Evolutionary conservation across 92 coral and sea anemone genomes (phyloP).

Genomic region (Umimayanthus chanpuru): DNA sequence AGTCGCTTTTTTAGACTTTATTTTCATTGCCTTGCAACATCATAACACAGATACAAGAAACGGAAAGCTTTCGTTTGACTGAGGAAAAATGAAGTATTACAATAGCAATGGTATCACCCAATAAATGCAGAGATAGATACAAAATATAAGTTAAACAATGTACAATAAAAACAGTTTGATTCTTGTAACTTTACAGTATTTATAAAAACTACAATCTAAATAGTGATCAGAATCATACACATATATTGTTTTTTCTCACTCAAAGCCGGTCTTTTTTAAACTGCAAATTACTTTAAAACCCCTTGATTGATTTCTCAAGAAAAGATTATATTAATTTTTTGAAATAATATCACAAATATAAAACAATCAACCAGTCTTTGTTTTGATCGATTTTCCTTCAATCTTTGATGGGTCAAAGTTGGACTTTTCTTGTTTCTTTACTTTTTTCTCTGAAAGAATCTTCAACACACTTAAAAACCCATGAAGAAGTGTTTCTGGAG

Average conservation of each 20-base stretch:
- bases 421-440: neutral
- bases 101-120: too few species aligned
- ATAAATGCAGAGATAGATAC: too few species aligned
- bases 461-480: neutral
- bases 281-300: neutral
- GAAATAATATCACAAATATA: neutral
- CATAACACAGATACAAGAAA: too few species aligned
- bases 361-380: neutral
- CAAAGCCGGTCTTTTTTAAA: neutral
- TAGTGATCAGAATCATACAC: neutral
- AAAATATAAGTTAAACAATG: too few species aligned
- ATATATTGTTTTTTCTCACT: neutral
- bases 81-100: too few species aligned
- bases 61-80: too few species aligned
- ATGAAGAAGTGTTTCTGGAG: neutral
- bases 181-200: too few species aligned
- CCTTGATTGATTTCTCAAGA: neutral
- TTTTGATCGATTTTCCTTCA: neutral
- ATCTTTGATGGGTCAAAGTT: neutral
- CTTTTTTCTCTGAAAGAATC: neutral
- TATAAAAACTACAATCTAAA: neutral
- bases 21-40: too few species aligned
- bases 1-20: too few species aligned
- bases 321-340: neutral
- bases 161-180: neutral